Evolutionary conservation across 2,797 vertebrate genomes (phyloP), one percentile per base, ranked within the genome.

Genomic region (Harpagifer antarcticus): DNA sequence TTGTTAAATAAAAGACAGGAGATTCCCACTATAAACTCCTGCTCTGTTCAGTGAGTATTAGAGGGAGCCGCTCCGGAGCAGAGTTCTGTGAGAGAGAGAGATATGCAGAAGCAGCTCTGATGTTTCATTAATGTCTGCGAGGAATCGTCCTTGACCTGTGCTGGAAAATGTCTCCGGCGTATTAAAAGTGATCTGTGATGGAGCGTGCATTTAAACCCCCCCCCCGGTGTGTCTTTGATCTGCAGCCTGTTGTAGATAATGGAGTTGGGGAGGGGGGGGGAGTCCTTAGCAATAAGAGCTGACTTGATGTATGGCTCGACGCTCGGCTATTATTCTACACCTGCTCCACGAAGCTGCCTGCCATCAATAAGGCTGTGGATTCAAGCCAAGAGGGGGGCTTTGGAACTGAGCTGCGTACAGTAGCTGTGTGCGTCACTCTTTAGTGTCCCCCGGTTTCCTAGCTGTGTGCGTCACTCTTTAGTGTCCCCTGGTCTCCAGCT

Each of bases 41-140:
- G 79, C 68, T 33, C 65, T 14, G 74, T 81, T 78, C 72, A 58
- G n/a, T 52, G 12, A 81, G 79, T 27, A 27, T 37, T 1, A 84
- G 79, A 68, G 63, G 5, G 33, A 37, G 33, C 33, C 6, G 33
- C 33, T 37, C 5, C 8, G 33, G 27, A 31, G 33, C 33, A 8
- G 33, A 33, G 33, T 7, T 5, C 33, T 33, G 33, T 7, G 33
- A 7, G 33, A 33, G 33, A 8, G 31, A 33, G 33, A 33, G 3
- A 23, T 27, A 27, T 33, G 33, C 33, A 37, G 33, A 37, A 37
- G 37, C 33, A 37, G 33, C 86, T 92, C 91, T 94, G 88, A 94
- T 92, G 83, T 88, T 78, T 87, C 88, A 93, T 94, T 91, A 76
- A 93, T 91, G 88, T 91, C 49, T 37, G 8, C 20, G 68, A 53